phyloP scores from a whole-genome alignment of 2,113 vertebrate genomes.

The Myiagra hebetior region DNA sequence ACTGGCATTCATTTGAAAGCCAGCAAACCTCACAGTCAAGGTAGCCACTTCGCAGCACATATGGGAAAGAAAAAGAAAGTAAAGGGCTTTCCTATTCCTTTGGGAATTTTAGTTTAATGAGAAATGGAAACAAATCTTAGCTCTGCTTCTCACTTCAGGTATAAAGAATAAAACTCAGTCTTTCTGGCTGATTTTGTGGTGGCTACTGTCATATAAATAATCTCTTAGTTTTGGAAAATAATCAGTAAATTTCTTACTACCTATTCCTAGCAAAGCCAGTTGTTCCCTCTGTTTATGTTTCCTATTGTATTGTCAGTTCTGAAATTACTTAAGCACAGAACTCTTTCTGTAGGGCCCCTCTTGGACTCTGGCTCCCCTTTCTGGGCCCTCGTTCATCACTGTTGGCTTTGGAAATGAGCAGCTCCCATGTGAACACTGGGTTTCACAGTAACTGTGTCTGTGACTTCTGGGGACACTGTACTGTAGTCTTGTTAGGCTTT shows the following conservation, averaged over 20 bases:
- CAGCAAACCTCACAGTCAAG: neutral
- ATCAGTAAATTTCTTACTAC: neutral
- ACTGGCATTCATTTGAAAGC: neutral
- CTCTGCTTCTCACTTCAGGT: neutral
- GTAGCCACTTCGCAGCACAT: neutral
- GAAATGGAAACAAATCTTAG: neutral
- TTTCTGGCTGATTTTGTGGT: neutral
- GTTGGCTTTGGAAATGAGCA: neutral
- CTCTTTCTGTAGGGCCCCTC: neutral
- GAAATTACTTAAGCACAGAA: neutral
- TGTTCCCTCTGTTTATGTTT: neutral
- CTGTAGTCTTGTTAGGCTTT: neutral
- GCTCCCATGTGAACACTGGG: neutral
- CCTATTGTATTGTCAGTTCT: neutral
- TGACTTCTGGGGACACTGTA: neutral
- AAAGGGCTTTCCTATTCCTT: neutral
- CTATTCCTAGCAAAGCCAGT: neutral
- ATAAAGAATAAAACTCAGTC: neutral
- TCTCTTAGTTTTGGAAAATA: neutral
- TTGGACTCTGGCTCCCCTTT: neutral
- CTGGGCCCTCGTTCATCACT: fast-evolving
- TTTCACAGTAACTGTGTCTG: neutral
- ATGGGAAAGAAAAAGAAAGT: neutral
- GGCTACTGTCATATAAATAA: neutral
- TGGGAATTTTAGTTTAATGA: neutral